These are phyloP conservation scores for Suillia variegata DNA, from an alignment of 2,888 invertebrate species.

Conservation along the genomic window DNA sequence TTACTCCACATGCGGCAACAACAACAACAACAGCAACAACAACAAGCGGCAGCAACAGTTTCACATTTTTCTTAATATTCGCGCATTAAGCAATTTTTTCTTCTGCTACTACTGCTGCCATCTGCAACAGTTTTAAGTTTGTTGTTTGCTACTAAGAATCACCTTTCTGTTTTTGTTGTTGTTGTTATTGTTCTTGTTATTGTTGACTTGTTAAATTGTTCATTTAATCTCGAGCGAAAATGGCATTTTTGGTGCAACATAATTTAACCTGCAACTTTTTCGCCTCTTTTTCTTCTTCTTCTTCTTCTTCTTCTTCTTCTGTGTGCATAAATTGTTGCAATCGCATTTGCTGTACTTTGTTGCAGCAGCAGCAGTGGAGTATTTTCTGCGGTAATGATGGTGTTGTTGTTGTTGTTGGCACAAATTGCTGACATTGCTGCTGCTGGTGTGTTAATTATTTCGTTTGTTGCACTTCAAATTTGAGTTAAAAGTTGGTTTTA, in stretches of 20 bases:
- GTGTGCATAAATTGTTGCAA: not conserved
- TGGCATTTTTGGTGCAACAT: conserved; percentile 20
- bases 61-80: conserved; percentile 25
- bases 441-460: not conserved
- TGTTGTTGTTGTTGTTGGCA: not conserved
- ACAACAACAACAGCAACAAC: too few species aligned
- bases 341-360: not conserved
- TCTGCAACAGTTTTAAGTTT: not conserved
- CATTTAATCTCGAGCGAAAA: conserved; percentile 51
- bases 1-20: conserved; percentile 54
- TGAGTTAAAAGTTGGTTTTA: too few species aligned
- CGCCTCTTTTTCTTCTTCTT: not conserved
- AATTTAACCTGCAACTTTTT: not conserved
- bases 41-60: conserved; percentile 37
- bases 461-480: too few species aligned
- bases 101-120: too few species aligned
- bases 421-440: not conserved
- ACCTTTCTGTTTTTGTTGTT: conserved; percentile 1
- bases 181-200: conserved; percentile 27
- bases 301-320: not conserved
- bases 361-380: not conserved
- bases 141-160: too few species aligned
- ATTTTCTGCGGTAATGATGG: not conserved
- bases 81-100: conserved; percentile 1
- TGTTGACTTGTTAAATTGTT: conserved; percentile 49